Evolutionary conservation across 2,113 vertebrate species (phyloP).

Genomic region (Fukomys damarensis): DNA sequence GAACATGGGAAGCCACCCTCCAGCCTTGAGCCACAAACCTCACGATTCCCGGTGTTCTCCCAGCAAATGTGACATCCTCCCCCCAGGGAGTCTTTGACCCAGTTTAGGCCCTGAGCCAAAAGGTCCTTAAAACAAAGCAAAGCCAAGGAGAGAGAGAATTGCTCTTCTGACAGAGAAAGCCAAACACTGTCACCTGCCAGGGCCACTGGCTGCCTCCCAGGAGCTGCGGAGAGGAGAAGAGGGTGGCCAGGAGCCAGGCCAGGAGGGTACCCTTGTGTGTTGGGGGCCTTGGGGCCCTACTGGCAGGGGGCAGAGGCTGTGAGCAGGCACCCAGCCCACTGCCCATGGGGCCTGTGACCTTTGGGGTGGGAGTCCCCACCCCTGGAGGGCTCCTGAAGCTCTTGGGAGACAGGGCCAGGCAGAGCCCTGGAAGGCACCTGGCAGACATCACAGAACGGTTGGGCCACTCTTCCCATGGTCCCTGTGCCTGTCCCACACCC

Average conservation of each 20-base stretch:
- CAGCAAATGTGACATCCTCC: background rate
- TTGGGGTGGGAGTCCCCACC: background rate
- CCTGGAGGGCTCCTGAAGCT: background rate
- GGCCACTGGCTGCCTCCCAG: constrained; percentile 73
- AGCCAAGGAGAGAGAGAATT: constrained; percentile 71
- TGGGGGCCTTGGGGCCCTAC: background rate
- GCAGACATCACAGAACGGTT: rapidly evolving
- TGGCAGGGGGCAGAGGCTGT: background rate
- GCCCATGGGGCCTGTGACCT: background rate
- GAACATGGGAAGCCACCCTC: background rate
- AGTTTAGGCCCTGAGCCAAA: constrained; percentile 78
- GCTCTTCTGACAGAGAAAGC: constrained; percentile 76
- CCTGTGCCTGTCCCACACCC: no score
- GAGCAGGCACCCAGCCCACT: rapidly evolving
- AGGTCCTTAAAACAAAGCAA: constrained; percentile 83
- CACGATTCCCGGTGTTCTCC: background rate
- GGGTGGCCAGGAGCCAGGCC: constrained; percentile 21
- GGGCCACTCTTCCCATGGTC: background rate
- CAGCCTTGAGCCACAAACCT: background rate
- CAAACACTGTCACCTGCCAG: constrained; percentile 72
- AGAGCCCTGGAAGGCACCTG: background rate
- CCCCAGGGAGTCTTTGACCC: constrained; percentile 73
- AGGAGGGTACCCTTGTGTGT: background rate
- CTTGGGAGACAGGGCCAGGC: background rate
- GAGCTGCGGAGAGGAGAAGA: background rate